A percentile compares a stretch with the other conserved stretches of the same genome.
These are phyloP conservation scores for Oegoconia quadripuncta DNA, from an alignment of 2,888 invertebrate genomes.

Conservation along the genomic window DNA sequence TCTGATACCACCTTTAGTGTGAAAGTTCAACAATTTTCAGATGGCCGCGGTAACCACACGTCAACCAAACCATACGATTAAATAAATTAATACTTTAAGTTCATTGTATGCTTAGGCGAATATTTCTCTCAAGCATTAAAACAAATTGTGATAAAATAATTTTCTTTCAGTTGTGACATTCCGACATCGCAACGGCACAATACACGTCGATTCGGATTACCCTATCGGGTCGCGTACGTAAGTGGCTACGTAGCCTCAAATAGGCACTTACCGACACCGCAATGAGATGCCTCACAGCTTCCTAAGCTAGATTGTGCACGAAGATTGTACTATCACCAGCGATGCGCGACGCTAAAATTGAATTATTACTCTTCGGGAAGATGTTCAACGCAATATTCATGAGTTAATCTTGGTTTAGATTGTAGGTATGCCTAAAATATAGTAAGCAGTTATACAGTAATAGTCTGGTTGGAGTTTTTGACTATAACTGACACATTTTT, in stretches of 20 bases:
- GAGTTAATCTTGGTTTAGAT: constrained; percentile 30
- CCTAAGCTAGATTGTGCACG: constrained; percentile 54
- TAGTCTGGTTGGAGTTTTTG: too few relatives aligned
- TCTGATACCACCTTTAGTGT: too few relatives aligned
- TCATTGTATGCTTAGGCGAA: too few relatives aligned
- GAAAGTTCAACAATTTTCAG: too few relatives aligned
- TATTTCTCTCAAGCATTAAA: neutral
- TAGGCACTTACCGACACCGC: constrained; percentile 66
- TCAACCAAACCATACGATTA: too few relatives aligned
- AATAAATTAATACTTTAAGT: too few relatives aligned
- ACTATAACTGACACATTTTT: too few relatives aligned
- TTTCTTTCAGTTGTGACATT: constrained; percentile 5
- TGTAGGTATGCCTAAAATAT: constrained; percentile 24
- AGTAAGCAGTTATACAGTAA: too few relatives aligned
- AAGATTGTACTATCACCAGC: constrained; percentile 62
- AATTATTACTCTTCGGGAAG: constrained; percentile 51
- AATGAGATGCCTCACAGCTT: constrained; percentile 65
- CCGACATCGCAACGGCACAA: constrained; percentile 38
- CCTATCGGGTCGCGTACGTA: constrained; percentile 62
- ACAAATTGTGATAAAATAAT: neutral
- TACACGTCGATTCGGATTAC: constrained; percentile 68
- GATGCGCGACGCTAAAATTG: constrained; percentile 63
- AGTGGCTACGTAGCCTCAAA: constrained; percentile 65
- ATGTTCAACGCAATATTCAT: constrained; percentile 47
- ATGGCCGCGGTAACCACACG: too few relatives aligned